These are phyloP conservation scores for Uloborus plumipes DNA, from an alignment of 2,888 invertebrate genomes.

Conservation along the genomic window DNA sequence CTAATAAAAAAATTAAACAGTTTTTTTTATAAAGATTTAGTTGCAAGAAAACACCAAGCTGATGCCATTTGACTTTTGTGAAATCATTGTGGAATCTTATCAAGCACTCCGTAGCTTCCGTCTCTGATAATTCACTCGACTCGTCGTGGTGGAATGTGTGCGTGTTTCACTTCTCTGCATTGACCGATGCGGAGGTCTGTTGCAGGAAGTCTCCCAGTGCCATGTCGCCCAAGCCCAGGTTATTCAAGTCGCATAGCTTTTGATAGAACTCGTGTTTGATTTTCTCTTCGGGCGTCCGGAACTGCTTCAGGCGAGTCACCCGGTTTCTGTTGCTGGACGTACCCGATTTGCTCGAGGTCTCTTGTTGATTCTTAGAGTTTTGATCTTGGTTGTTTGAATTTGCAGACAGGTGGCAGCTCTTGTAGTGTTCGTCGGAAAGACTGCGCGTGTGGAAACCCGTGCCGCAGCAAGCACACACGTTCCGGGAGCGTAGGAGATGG, in stretches of 20 bases:
- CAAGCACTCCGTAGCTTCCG: slow-evolving; percentile 41
- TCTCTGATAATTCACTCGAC: not conserved
- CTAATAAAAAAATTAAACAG: too few species aligned
- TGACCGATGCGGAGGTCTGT: slow-evolving; percentile 28
- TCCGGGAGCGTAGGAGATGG: slow-evolving; percentile 71
- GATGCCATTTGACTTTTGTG: not conserved
- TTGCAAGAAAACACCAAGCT: too few species aligned
- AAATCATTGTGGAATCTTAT: slow-evolving; percentile 45
- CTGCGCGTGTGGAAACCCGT: slow-evolving; percentile 65
- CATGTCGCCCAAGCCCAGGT: slow-evolving; percentile 31
- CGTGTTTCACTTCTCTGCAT: slow-evolving; percentile 49
- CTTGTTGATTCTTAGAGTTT: slow-evolving; percentile 22
- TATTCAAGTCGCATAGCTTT: slow-evolving; percentile 56
- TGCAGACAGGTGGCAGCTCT: slow-evolving; percentile 57
- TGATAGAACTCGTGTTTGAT: slow-evolving; percentile 57
- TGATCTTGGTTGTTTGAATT: slow-evolving; percentile 11
- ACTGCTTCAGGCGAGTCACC: slow-evolving; percentile 52
- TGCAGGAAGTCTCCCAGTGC: slow-evolving; percentile 46
- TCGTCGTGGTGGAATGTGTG: slow-evolving; percentile 32
- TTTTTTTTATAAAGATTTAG: too few species aligned
- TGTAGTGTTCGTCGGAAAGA: slow-evolving; percentile 64
- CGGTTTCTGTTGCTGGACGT: slow-evolving; percentile 41
- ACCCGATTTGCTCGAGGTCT: not conserved
- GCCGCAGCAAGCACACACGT: slow-evolving; percentile 66
- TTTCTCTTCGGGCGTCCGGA: slow-evolving; percentile 43